Conservation (phyloP, 2,113 vertebrate species). For the Chinchilla lanigera region DNA sequence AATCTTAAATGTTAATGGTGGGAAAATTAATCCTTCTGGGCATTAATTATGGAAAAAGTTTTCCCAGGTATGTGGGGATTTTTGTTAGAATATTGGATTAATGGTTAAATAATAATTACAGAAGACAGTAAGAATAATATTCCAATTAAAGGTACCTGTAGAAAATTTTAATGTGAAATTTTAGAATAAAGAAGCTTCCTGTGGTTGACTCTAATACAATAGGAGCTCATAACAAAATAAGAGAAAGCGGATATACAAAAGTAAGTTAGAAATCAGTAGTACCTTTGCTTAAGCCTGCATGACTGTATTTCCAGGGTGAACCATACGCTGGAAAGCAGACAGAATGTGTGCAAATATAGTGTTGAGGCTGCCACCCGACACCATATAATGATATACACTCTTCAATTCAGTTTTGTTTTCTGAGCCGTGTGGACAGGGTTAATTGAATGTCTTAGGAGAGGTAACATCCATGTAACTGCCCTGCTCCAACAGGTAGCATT, state of each 20-base stretch:
- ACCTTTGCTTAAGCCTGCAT: not conserved
- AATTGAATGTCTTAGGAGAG: not conserved
- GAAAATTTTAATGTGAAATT: constrained; percentile 49
- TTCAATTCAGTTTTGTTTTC: not conserved
- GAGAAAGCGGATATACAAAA: not conserved
- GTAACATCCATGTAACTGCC: not conserved
- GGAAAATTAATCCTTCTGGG: constrained; percentile 55
- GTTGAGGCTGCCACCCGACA: not conserved
- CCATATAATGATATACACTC: not conserved
- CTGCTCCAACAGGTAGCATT: not conserved
- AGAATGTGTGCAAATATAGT: not conserved
- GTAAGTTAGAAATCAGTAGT: not conserved
- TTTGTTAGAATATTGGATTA: constrained; percentile 69
- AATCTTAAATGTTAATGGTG: constrained; percentile 59
- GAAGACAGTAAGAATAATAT: constrained; percentile 59
- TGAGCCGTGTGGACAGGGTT: not conserved
- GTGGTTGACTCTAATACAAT: not conserved
- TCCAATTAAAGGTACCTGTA: constrained; percentile 57
- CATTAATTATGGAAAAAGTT: constrained; percentile 62
- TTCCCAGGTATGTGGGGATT: constrained; percentile 17
- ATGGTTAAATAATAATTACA: constrained; percentile 71
- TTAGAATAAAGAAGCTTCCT: not conserved
- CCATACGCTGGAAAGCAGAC: not conserved
- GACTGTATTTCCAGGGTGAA: not conserved
- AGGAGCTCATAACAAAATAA: not conserved